phyloP scores from a whole-genome alignment of 2,888 invertebrate species.

The Homarus gammarus region DNA sequence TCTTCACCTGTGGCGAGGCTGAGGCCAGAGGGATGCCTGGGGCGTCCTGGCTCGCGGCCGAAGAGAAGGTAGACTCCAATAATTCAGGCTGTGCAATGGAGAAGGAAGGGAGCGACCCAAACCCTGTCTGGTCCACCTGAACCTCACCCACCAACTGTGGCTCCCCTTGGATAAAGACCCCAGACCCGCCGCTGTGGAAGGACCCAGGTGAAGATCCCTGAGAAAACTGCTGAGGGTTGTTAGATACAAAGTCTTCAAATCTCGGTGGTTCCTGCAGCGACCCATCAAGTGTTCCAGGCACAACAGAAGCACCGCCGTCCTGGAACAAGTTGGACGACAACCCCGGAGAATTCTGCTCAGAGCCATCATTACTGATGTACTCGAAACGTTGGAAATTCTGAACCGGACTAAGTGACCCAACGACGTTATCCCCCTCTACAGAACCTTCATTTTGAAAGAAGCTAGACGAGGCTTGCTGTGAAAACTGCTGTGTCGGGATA shows the following conservation, averaged over 20 bases:
- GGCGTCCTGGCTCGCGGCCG: conserved; percentile 44
- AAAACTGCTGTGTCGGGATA: too few relatives aligned
- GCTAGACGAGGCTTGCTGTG: too few relatives aligned
- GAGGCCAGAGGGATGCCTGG: conserved; percentile 45
- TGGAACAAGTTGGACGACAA: background rate
- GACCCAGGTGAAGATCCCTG: background rate
- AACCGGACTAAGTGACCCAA: too few relatives aligned
- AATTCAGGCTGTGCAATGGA: conserved; percentile 27
- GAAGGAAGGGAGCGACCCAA: background rate
- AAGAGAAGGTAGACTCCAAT: conserved; percentile 58
- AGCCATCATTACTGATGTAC: too few relatives aligned
- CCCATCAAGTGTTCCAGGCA: background rate
- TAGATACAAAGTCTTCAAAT: background rate
- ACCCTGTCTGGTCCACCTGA: too few relatives aligned
- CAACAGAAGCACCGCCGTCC: background rate
- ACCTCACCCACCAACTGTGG: too few relatives aligned
- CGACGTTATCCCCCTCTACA: background rate
- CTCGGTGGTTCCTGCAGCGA: background rate
- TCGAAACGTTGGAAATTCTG: too few relatives aligned
- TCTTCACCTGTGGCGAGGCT: conserved; percentile 53
- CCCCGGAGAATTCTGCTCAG: background rate
- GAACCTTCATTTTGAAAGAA: too few relatives aligned
- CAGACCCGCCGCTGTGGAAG: background rate
- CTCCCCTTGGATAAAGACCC: too few relatives aligned
- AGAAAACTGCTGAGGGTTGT: background rate